Conservation (phyloP, 2,797 vertebrate species). For the Synaphobranchus kaupii region DNA sequence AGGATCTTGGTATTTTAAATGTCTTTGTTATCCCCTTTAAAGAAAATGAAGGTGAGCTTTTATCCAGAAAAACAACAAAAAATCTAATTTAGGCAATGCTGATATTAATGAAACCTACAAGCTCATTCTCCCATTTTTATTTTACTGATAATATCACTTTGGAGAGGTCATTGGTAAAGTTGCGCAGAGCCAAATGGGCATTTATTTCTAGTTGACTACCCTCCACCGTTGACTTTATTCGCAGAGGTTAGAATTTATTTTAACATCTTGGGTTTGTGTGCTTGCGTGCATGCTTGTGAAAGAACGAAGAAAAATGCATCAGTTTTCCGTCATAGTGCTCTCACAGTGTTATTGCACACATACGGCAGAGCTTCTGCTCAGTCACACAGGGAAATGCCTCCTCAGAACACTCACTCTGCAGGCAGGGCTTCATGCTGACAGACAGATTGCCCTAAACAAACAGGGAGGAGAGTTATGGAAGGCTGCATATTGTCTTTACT, state of each 20-base stretch:
- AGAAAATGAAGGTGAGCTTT: not conserved
- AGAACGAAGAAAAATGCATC: not conserved
- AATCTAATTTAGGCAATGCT: not conserved
- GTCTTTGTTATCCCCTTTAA: not conserved
- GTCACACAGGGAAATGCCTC: not conserved
- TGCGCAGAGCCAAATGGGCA: too few relatives aligned
- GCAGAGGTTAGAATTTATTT: not conserved
- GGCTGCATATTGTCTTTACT: not conserved
- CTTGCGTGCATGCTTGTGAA: too few relatives aligned
- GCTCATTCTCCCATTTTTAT: not conserved
- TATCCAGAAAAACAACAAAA: not conserved
- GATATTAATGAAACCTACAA: not conserved
- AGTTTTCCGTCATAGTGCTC: not conserved
- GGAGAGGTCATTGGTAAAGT: not conserved
- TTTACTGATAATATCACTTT: not conserved
- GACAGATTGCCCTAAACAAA: not conserved
- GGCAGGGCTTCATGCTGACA: not conserved
- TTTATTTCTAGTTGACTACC: not conserved
- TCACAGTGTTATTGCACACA: not conserved
- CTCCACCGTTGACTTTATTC: not conserved
- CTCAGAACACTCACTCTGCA: not conserved
- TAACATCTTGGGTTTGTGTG: not conserved
- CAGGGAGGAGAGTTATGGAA: not conserved
- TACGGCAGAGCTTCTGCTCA: not conserved
- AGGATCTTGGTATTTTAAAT: not conserved